These are phyloP conservation scores for Drosophila emarginata DNA, from an alignment of 2,888 invertebrate genomes.

Conservation along the genomic window DNA sequence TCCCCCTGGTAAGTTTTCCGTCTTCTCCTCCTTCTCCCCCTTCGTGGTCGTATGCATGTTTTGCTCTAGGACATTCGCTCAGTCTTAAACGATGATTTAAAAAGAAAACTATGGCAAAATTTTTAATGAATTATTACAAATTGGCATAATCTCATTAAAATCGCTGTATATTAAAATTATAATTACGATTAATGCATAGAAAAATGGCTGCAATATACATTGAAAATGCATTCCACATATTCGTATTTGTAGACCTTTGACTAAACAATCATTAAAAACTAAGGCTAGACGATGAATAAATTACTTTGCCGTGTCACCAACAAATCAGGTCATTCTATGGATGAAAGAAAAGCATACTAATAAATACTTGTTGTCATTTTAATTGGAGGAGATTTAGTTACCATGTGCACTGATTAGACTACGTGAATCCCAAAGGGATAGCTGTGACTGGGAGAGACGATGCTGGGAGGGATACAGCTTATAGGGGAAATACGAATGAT, in stretches of 20 bases:
- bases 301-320: constrained; percentile 51
- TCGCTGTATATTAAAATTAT: constrained; percentile 54
- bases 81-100: constrained; percentile 82
- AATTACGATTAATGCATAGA: constrained; percentile 47
- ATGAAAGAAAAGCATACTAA: constrained; percentile 15
- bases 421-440: constrained; percentile 81
- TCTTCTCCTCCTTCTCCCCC: constrained; percentile 9
- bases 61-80: constrained; percentile 81
- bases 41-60: constrained; percentile 42
- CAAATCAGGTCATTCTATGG: constrained; percentile 62
- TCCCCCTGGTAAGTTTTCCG: constrained; percentile 18
- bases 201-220: constrained; percentile 67
- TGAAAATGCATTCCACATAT: constrained; percentile 66
- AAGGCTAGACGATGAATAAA: constrained; percentile 66
- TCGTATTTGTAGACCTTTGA: constrained; percentile 52
- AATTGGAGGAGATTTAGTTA: constrained; percentile 26
- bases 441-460: constrained; percentile 81
- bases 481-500: constrained; percentile 80
- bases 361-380: background rate
- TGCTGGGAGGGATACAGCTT: constrained; percentile 81
- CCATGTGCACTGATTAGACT: constrained; percentile 82
- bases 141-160: constrained; percentile 70
- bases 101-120: constrained; percentile 79
- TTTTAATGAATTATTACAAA: constrained; percentile 74
- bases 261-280: constrained; percentile 61